Evolutionary conservation across 2,113 vertebrate species (phyloP).

Genomic region (Tachycineta bicolor): DNA sequence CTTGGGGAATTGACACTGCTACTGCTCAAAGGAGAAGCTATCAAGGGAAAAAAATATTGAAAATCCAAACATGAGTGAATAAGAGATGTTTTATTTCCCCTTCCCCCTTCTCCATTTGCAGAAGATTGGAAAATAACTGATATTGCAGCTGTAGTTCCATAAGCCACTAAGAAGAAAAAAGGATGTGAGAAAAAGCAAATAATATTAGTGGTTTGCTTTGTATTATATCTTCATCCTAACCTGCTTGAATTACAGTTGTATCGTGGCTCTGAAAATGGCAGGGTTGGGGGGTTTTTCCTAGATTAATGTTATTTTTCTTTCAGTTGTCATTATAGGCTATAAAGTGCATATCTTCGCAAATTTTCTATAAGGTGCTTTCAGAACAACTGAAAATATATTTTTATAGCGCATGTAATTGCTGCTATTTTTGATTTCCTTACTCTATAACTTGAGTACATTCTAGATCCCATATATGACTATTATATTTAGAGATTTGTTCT

Average conservation of each 20-base stretch:
- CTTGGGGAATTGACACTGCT: constrained; percentile 45
- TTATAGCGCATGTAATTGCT: neutral
- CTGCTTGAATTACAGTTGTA: constrained; percentile 16
- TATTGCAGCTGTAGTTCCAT: neutral
- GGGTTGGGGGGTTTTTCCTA: neutral
- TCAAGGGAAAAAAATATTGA: constrained; percentile 55
- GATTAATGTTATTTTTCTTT: constrained; percentile 5
- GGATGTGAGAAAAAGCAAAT: constrained; percentile 23
- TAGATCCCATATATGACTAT: neutral
- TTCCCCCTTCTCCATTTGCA: constrained; percentile 35
- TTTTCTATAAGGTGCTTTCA: neutral
- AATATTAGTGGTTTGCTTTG: constrained; percentile 11
- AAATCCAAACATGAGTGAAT: constrained; percentile 49
- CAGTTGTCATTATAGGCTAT: neutral
- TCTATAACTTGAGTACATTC: neutral
- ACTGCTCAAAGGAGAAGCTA: constrained; percentile 56
- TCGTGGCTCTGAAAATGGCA: neutral
- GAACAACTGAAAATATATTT: neutral
- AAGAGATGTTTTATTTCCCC: constrained; percentile 41
- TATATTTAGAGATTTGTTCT: neutral
- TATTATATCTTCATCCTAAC: constrained; percentile 20
- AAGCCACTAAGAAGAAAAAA: constrained; percentile 21
- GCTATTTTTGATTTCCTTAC: neutral
- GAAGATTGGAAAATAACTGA: constrained; percentile 56
- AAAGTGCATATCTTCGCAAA: neutral